phyloP scores from a whole-genome alignment of 2,797 vertebrate genomes.

The Spinus olivaceus region DNA sequence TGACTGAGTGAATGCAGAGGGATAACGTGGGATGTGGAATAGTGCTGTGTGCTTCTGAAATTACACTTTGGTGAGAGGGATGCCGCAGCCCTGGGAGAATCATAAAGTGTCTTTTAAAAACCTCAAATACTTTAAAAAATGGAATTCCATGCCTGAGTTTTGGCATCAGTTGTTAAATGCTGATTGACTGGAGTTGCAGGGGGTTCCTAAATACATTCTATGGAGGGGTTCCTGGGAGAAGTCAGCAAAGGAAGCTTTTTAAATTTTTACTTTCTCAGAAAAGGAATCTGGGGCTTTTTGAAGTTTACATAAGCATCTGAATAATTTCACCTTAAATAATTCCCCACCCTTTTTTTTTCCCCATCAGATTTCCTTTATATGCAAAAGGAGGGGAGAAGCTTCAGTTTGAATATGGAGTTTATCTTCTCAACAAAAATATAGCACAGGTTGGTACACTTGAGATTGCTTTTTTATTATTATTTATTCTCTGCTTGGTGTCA shows the following conservation, averaged over 20 bases:
- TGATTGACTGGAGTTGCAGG: not conserved
- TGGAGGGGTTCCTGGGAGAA: not conserved
- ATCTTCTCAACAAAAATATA: conserved; percentile 99
- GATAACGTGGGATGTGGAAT: fast-evolving
- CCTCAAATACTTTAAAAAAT: not conserved
- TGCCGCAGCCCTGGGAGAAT: not conserved
- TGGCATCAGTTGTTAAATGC: not conserved
- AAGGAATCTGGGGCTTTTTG: not conserved
- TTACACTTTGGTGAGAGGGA: not conserved
- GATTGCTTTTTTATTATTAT: not conserved
- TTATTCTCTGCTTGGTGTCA: not conserved
- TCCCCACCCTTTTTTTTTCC: not conserved
- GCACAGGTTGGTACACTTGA: conserved; percentile 85
- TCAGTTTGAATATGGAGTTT: conserved; percentile 98
- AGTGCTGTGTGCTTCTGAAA: not conserved
- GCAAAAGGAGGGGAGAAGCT: conserved; percentile 93
- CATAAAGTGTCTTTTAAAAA: not conserved
- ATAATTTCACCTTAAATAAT: not conserved
- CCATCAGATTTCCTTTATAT: conserved; percentile 91
- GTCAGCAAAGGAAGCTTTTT: not conserved
- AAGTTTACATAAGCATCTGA: not conserved
- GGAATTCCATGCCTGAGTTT: not conserved
- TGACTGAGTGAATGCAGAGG: not conserved
- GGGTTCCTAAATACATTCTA: not conserved
- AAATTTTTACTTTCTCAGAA: not conserved